Evolutionary conservation across 2,888 invertebrate species (phyloP), one percentile per base, ranked within the genome.

Genomic region (Eupithecia exiguata): DNA sequence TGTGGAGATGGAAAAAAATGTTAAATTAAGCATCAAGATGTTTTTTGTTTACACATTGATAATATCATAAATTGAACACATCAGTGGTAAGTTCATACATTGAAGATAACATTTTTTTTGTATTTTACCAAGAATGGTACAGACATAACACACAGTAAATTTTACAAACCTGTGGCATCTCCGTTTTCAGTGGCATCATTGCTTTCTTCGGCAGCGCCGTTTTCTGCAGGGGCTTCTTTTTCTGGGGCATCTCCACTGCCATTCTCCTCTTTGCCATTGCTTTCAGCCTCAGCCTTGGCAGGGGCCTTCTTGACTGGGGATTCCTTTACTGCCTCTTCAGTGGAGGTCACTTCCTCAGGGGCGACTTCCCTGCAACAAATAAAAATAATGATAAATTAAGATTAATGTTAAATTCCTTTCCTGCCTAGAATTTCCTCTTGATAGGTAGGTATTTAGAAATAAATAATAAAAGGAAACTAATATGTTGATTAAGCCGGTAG

Each of bases 241-340:
- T 89, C 91, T 0, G 88, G 84, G 4, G 88, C 90, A 53, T 91
- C 92, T 21, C 89, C 92, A 25, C 89, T 91, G 65, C 93, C 93
- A 73, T 94, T 94, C 81, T 93, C 91, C 76, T 89, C 91, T 77
- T 93, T 93, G 81, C 95, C 95, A 77, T 95, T 95, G 83, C 95
- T 94, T 80, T 94, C 93, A 35, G 83, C 88, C 76, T 95, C 95
- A 0, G 86, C 91, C 85, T 96, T 94, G 74, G 90, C 90, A 18
- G 94, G 94, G 30, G 95, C 93, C 82, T 94, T 94, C 85, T 94
- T 95, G 10, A 94, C 92, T 79, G 94, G 94, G 9, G 94, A 94
- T 82, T 94, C 94, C 80, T 94, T 94, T 4, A 78, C 91, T 76
- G 78, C 91, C 46, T 70, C 71, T 78, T 94, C 94, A 38, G 93